Evolutionary conservation across 1,140 invertebrate species (phyloP).

Genomic region (Diorhabda carinulata): DNA sequence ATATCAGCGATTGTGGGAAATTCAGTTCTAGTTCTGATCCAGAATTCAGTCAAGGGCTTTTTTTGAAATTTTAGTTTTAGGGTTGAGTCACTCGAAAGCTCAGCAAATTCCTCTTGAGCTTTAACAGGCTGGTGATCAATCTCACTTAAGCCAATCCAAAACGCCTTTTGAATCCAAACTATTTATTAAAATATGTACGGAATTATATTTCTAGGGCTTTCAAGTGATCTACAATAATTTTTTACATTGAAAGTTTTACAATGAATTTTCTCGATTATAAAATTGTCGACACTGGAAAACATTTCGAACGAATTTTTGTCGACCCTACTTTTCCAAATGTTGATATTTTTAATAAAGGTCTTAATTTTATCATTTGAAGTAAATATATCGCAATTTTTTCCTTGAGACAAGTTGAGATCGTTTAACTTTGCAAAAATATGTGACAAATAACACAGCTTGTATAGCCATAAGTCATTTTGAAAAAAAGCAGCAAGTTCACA

Average conservation of each 20-base stretch:
- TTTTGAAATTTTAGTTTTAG: constrained; percentile 24
- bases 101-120: too few species aligned
- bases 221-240: too few species aligned
- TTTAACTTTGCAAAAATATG: too few species aligned
- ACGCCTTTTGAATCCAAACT: constrained; percentile 8
- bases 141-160: constrained; percentile 19
- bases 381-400: constrained; percentile 12
- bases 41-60: constrained; percentile 24
- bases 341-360: constrained; percentile 8
- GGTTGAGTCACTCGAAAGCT: constrained; percentile 28
- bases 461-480: constrained; percentile 11
- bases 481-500: constrained; percentile 26
- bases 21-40: constrained; percentile 25
- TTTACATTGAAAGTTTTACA: too few species aligned
- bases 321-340: constrained; percentile 14
- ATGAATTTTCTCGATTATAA: too few species aligned
- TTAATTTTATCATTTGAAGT: constrained; percentile 15
- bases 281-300: too few species aligned
- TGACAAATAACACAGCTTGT: too few species aligned
- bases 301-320: constrained; percentile 13
- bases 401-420: too few species aligned
- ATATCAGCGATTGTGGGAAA: constrained; percentile 25
- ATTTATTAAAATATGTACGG: constrained; percentile 7
- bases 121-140: constrained; percentile 17
- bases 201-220: constrained; percentile 9